Evolutionary conservation across 2,113 vertebrate species (phyloP), one percentile per base, ranked within the genome.

Genomic region (Thomomys bottae): DNA sequence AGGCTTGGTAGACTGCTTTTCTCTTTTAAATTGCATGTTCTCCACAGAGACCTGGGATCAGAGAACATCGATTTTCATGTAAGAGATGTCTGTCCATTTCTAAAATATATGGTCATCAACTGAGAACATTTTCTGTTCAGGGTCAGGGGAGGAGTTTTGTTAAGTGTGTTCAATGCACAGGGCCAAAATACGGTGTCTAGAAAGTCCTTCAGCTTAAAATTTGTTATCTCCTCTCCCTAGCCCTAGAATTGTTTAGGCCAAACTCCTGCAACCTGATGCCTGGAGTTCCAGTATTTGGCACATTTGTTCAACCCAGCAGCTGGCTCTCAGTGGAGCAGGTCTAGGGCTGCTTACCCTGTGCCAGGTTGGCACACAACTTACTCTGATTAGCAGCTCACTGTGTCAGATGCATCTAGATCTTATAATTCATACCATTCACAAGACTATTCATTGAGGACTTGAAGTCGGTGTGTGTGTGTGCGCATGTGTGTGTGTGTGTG

Each of bases 301-400:
- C 70, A 12, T 0, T 42, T 73, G 73, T 63, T 0, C 18, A 75
- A 36, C 80, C 57, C 89, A 82, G 10, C 4, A 85, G 30, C 75
- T 95, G 0, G 0, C 34, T 87, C 2, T 45, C 61, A 12, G 66
- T n/a, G 17, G 70, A 30, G 5, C 32, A 42, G 8, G 8, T 87
- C 45, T 84, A 92, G 77, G 64, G 1, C 7, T 5, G 64, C 63
- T n/a, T n/a, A n/a, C 67, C 92, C 18, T 3, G 96, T 88, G n/a
- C 80, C 36, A 78, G 24, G 8, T 38, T 82, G 90, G 12, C 7
- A 32, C 82, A 91, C 59, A 18, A 28, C 87, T 82, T n/a, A n/a
- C 91, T 94, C 89, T 87, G 66, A 67, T 21, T 67, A 84, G 70
- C 45, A 87, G 6, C 80, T 67, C 28, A 17, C 90, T 96, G 82